Conservation (phyloP, 1,140 invertebrate species). For the Archivesica marissinica region DNA sequence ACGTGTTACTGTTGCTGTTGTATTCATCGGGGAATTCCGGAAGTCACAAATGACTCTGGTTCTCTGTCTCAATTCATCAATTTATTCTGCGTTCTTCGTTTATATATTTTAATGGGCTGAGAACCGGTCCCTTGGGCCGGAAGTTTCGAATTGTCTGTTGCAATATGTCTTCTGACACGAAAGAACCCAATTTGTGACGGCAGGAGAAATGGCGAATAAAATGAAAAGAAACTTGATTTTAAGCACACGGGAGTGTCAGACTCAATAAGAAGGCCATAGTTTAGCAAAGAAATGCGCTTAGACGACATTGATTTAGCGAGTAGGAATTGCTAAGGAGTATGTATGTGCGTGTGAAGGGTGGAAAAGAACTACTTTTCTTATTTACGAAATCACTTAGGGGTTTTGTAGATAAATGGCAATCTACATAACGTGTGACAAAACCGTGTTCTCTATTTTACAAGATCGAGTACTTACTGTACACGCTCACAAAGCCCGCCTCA, state of each 20-base stretch:
- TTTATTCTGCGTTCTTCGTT: constrained; percentile 31
- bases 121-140: constrained; percentile 45
- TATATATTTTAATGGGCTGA: constrained; percentile 48
- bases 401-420: constrained; percentile 23
- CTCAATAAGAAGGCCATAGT: constrained; percentile 41
- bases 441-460: background rate
- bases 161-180: constrained; percentile 55
- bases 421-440: constrained; percentile 40
- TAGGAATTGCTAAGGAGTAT: constrained; percentile 18
- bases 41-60: constrained; percentile 43
- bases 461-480: background rate
- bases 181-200: constrained; percentile 53
- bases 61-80: constrained; percentile 47
- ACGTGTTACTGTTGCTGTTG: constrained; percentile 8
- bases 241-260: constrained; percentile 58
- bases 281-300: constrained; percentile 50
- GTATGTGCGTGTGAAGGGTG: constrained; percentile 47
- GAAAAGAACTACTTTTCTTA: constrained; percentile 22
- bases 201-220: constrained; percentile 62
- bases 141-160: constrained; percentile 37
- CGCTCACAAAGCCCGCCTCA: too few species aligned
- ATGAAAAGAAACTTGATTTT: constrained; percentile 67
- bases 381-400: constrained; percentile 18
- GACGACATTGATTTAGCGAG: constrained; percentile 62
- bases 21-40: constrained; percentile 3